These are phyloP conservation scores for Pipistrellus pygmaeus DNA, from an alignment of 2,797 vertebrate species.

Conservation along the genomic window DNA sequence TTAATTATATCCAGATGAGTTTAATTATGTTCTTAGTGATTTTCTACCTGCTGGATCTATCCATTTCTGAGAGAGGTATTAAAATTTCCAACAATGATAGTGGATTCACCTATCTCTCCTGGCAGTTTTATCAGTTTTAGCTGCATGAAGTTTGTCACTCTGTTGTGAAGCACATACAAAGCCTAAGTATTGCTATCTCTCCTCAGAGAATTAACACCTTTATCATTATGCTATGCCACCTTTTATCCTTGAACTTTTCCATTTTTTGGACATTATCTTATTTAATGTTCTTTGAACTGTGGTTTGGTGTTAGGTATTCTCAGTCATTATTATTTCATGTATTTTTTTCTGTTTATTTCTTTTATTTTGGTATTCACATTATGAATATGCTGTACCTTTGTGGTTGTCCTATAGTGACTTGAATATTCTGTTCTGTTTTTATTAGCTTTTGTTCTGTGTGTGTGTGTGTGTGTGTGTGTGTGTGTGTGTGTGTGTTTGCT, in stretches of 20 bases:
- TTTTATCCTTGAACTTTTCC: neutral
- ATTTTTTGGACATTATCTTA: neutral
- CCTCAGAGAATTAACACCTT: neutral
- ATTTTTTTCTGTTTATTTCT: neutral
- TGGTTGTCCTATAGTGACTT: neutral
- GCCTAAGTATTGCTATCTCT: neutral
- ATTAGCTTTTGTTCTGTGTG: neutral
- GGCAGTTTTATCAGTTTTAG: neutral
- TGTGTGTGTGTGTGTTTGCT: neutral
- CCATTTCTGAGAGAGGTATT: neutral
- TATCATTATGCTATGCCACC: neutral
- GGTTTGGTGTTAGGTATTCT: neutral
- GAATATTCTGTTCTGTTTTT: neutral
- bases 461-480: neutral
- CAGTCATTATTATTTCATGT: neutral
- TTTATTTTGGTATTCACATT: neutral
- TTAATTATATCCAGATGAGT: neutral
- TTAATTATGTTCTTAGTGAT: neutral
- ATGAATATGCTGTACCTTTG: neutral
- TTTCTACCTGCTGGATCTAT: neutral
- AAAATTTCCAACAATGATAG: neutral
- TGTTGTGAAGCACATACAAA: neutral
- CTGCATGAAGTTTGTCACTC: neutral
- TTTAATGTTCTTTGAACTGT: neutral
- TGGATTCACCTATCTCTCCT: neutral